Percentiles rank a stretch among this genome's conserved stretches.
These are phyloP conservation scores for Mionectes macconnelli DNA, from an alignment of 2,113 vertebrate genomes.

Conservation along the genomic window DNA sequence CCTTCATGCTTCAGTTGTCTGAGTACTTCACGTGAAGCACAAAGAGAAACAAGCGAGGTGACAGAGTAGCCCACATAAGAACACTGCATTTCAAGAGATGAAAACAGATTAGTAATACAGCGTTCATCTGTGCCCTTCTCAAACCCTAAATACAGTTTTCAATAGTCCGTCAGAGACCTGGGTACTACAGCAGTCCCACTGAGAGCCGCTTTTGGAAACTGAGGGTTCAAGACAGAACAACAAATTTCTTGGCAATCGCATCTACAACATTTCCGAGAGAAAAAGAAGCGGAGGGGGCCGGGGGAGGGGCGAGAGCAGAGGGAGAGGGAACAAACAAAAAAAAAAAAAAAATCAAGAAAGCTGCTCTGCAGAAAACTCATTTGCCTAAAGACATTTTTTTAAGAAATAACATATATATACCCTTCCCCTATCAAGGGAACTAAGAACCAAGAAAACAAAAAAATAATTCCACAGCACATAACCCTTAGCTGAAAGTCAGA, in stretches of 20 bases:
- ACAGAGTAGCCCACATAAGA: background rate
- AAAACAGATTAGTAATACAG: fast-evolving
- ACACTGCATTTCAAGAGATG: background rate
- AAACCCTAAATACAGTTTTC: background rate
- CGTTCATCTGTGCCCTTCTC: background rate
- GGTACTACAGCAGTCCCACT: too few relatives aligned
- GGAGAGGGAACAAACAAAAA: background rate
- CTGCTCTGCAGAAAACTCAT: background rate
- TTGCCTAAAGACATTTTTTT: background rate
- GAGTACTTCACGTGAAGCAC: fast-evolving
- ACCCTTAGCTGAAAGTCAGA: background rate
- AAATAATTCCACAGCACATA: background rate
- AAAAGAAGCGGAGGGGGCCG: background rate
- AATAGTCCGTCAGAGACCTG: background rate
- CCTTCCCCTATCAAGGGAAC: background rate
- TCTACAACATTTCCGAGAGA: background rate
- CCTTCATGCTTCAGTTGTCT: fast-evolving
- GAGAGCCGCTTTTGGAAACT: background rate
- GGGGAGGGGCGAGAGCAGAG: fast-evolving
- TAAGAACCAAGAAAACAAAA: background rate
- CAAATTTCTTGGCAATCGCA: background rate
- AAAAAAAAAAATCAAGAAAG: background rate
- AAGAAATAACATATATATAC: background rate
- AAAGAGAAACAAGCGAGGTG: background rate
- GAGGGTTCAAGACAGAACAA: background rate